These are phyloP conservation scores for Ciconia stormi DNA, from an alignment of 2,113 vertebrate species.

Conservation along the genomic window DNA sequence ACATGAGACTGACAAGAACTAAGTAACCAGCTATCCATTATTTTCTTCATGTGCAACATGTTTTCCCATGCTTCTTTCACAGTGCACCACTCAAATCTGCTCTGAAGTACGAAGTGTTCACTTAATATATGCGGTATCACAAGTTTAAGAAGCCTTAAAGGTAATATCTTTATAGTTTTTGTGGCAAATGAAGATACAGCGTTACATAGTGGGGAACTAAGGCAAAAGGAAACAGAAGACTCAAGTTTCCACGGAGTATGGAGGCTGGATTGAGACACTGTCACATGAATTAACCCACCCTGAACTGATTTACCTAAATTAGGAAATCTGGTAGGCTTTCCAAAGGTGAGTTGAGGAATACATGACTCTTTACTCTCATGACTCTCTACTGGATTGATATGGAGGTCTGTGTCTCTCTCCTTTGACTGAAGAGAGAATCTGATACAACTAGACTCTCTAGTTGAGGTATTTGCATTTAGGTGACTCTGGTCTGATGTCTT, in stretches of 20 bases:
- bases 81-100: background rate
- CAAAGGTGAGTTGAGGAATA: background rate
- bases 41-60: accelerated
- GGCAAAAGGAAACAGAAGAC: background rate
- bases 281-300: background rate
- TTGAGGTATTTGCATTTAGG: background rate
- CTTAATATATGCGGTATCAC: background rate
- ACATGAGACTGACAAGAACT: accelerated
- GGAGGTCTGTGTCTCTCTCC: background rate
- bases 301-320: background rate
- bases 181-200: background rate
- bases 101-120: background rate
- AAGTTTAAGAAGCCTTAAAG: background rate
- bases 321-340: background rate
- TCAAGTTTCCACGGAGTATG: background rate
- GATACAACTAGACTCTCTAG: background rate
- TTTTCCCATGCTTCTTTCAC: background rate
- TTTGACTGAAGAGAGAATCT: background rate
- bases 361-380: too few species aligned
- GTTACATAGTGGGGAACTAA: background rate
- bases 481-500: background rate
- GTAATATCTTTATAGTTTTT: background rate
- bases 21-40: too few species aligned
- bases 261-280: background rate
- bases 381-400: background rate